Conservation (phyloP, 2,797 vertebrate genomes). For the Lagocephalus sceleratus region DNA sequence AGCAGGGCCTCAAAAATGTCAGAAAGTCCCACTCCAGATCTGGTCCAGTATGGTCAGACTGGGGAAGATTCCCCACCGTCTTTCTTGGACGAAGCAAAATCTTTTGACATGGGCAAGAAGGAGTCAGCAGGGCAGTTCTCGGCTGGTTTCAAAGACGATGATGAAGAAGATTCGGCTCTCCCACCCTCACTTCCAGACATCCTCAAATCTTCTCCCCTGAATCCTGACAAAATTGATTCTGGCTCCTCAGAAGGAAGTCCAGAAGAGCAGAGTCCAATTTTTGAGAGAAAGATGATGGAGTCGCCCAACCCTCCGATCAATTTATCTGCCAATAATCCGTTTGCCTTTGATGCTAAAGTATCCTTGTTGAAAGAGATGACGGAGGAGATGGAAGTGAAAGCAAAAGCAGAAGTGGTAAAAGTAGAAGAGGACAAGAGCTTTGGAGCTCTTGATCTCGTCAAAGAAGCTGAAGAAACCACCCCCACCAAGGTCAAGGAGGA, state of each 20-base stretch:
- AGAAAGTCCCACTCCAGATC: slow-evolving; percentile 91
- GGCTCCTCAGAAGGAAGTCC: slow-evolving; percentile 78
- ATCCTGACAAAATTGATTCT: slow-evolving; percentile 72
- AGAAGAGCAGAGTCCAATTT: slow-evolving; percentile 73
- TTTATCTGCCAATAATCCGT: slow-evolving; percentile 80
- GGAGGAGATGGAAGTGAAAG: slow-evolving; percentile 70
- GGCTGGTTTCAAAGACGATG: slow-evolving; percentile 73
- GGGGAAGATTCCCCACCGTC: slow-evolving; percentile 78
- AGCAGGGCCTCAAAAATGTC: slow-evolving; percentile 72
- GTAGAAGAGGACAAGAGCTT: slow-evolving; percentile 76
- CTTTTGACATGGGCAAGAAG: slow-evolving; percentile 80
- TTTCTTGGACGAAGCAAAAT: slow-evolving; percentile 78
- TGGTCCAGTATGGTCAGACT: slow-evolving; percentile 88
- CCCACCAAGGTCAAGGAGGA: slow-evolving; percentile 56
- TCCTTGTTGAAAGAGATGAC: slow-evolving; percentile 75
- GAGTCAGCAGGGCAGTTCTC: slow-evolving; percentile 78
- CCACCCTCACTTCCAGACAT: slow-evolving; percentile 88
- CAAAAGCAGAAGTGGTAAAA: slow-evolving; percentile 44
- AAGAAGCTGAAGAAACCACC: slow-evolving; percentile 77
- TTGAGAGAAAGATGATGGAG: slow-evolving; percentile 76
- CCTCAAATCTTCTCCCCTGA: slow-evolving; percentile 85
- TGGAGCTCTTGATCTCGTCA: slow-evolving; percentile 89
- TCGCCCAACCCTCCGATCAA: slow-evolving; percentile 72
- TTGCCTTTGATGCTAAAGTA: slow-evolving; percentile 80
- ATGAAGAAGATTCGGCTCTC: slow-evolving; percentile 60